A percentile compares a stretch with the other conserved stretches of the same genome.
Conservation (phyloP, 2,113 vertebrate species). For the Phycodurus eques region DNA sequence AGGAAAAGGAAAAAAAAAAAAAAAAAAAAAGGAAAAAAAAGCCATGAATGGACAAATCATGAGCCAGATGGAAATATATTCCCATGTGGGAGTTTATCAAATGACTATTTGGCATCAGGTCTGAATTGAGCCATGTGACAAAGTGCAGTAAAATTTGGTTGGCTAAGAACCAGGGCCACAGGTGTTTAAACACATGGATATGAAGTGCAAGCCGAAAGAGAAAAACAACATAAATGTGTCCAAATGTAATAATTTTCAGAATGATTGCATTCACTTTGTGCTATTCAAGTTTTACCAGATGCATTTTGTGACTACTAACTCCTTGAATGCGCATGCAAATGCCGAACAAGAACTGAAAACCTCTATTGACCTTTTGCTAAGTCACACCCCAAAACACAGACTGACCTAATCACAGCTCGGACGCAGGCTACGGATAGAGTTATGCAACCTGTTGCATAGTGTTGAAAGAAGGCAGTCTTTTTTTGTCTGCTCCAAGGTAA, state of each 20-base stretch:
- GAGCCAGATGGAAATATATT: not conserved
- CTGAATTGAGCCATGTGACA: not conserved
- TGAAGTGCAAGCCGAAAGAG: not conserved
- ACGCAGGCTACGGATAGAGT: too few relatives aligned
- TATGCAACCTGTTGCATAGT: too few relatives aligned
- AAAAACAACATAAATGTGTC: not conserved
- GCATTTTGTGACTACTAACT: too few relatives aligned
- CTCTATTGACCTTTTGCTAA: not conserved
- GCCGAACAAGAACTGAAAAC: too few relatives aligned
- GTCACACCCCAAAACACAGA: not conserved
- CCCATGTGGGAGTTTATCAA: constrained; percentile 1
- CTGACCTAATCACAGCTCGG: not conserved
- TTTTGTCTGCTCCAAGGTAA: not conserved
- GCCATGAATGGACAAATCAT: not conserved
- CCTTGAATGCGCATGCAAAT: too few relatives aligned
- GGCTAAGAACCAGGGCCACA: not conserved
- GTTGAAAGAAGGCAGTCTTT: not conserved
- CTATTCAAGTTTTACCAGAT: too few relatives aligned
- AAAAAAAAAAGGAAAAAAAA: not conserved
- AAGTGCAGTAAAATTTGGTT: not conserved
- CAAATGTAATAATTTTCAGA: too few relatives aligned
- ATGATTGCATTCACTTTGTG: too few relatives aligned
- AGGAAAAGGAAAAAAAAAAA: not conserved
- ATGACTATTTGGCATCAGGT: not conserved
- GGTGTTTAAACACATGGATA: not conserved